Conservation (phyloP, 2,797 vertebrate species). For the Muscicapa comitata region DNA sequence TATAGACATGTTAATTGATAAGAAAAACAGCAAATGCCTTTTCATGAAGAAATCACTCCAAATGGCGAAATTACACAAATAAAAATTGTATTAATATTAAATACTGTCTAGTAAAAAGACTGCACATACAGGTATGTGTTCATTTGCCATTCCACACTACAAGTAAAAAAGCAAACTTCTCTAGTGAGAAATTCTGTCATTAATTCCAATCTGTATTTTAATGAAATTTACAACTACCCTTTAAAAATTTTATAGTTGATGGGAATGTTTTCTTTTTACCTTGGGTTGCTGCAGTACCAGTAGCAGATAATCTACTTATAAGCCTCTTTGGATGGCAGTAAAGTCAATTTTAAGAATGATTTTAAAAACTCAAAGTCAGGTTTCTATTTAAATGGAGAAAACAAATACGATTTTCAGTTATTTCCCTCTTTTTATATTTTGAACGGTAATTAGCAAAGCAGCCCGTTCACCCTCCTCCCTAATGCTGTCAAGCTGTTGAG, state of each 20-base stretch:
- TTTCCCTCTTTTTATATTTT: constrained; percentile 61
- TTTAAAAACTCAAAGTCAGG: constrained; percentile 36
- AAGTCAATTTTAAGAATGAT: neutral
- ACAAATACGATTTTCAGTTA: constrained; percentile 52
- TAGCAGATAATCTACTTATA: constrained; percentile 10
- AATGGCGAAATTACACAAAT: neutral
- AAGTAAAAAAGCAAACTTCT: neutral
- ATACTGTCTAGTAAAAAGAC: neutral
- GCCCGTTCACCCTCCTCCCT: constrained; percentile 71
- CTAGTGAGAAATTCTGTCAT: neutral
- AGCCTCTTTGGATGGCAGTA: neutral
- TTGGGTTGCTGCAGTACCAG: neutral
- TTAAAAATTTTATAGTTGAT: neutral
- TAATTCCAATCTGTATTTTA: neutral
- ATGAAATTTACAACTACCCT: neutral
- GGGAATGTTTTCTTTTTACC: neutral
- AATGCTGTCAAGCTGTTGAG: constrained; percentile 85
- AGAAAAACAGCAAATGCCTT: neutral
- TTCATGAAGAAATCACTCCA: neutral
- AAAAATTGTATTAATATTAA: neutral
- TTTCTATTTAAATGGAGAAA: constrained; percentile 43
- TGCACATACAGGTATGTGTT: neutral
- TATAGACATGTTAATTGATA: neutral
- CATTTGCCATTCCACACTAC: neutral
- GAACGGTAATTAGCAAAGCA: constrained; percentile 74